Conservation (phyloP, 2,888 invertebrate genomes). For the Chouioia cunea region DNA sequence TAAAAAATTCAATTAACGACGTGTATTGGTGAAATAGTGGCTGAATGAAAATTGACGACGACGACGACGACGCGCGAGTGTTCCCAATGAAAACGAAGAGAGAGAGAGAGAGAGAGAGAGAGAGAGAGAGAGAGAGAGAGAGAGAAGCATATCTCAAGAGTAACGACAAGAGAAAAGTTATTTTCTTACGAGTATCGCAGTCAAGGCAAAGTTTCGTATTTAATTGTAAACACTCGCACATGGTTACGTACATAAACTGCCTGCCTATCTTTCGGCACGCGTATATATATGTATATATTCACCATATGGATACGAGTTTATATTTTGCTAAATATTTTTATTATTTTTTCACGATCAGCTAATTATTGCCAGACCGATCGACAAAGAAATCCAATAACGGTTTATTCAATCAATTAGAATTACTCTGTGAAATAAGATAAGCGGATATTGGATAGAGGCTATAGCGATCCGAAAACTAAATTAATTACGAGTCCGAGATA, state of each 20-base stretch:
- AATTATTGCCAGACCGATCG: no score
- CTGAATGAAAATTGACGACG: conserved; percentile 43
- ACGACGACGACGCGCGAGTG: conserved; percentile 11
- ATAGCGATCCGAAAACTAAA: conserved; percentile 5
- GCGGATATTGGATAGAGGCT: no score
- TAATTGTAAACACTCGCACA: conserved; percentile 44
- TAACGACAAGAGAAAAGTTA: no score
- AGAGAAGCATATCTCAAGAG: conserved; percentile 16
- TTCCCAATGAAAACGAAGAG: conserved; percentile 40
- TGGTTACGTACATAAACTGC: conserved; percentile 37
- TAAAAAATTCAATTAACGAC: conserved; percentile 33
- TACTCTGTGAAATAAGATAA: no score
- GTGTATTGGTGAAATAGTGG: conserved; percentile 2
- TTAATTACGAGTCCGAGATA: conserved; percentile 8
- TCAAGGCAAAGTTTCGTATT: conserved; percentile 34
- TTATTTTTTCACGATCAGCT: no score
- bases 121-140: neutral
- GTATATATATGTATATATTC: no score
- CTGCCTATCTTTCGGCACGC: conserved; percentile 35
- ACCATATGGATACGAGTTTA: no score
- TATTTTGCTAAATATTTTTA: no score
- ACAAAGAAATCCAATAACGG: no score
- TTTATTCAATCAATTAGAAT: no score
- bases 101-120: conserved; percentile 24
- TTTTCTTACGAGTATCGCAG: no score